These are phyloP conservation scores for Gasterosteus aculeatus DNA, from an alignment of 2,113 vertebrate genomes.

Conservation along the genomic window DNA sequence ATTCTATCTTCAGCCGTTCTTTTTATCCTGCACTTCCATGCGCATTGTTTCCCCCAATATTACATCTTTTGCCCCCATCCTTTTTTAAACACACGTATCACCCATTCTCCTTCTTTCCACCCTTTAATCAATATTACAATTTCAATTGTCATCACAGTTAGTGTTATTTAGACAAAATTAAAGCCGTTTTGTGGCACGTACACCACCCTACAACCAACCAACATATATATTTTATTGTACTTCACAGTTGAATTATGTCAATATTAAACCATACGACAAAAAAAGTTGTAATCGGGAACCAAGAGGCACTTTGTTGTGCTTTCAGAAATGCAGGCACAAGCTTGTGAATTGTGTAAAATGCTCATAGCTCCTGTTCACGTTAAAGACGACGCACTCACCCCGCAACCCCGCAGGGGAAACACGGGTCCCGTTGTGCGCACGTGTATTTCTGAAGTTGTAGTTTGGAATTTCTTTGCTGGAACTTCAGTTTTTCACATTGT, in stretches of 20 bases:
- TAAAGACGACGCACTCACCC: not conserved
- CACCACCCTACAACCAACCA: not conserved
- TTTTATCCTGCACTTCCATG: too few species aligned
- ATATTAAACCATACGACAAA: not conserved
- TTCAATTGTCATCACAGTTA: not conserved
- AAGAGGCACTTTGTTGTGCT: conserved; percentile 25
- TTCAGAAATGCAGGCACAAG: not conserved
- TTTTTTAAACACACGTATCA: too few species aligned
- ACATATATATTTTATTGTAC: not conserved
- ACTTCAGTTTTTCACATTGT: not conserved
- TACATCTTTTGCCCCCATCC: too few species aligned
- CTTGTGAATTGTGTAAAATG: not conserved
- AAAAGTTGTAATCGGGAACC: not conserved
- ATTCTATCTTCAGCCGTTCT: too few species aligned
- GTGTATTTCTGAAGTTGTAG: not conserved
- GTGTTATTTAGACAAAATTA: not conserved
- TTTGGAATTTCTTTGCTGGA: not conserved
- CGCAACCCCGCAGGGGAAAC: not conserved
- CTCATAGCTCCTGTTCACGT: not conserved
- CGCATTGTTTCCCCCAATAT: too few species aligned
- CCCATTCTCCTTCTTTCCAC: too few species aligned
- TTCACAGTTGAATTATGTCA: conserved; percentile 23
- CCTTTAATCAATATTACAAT: not conserved
- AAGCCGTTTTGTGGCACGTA: conserved; percentile 21
- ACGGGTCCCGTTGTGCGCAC: not conserved